Conservation (phyloP, 35 echinoderm and acorn worm genomes). For the Ptychodera flava region DNA sequence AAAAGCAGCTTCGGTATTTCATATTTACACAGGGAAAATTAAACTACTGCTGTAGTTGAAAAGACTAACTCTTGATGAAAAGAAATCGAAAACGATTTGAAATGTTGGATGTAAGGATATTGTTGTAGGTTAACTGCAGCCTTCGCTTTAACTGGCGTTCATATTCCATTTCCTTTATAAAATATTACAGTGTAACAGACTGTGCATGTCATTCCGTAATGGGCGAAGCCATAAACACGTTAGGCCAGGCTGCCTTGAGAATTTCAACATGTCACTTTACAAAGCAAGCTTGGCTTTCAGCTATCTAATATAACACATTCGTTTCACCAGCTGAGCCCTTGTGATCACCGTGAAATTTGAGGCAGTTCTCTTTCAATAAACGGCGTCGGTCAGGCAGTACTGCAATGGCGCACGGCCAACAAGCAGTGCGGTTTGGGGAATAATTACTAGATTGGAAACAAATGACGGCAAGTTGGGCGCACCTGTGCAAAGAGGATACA, state of each 20-base stretch:
- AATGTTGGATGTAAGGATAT: no score
- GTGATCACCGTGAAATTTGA: neutral
- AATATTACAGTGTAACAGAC: no score
- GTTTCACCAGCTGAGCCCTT: neutral
- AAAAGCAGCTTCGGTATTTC: no score
- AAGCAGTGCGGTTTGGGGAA: neutral
- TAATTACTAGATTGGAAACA: neutral
- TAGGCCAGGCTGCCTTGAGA: neutral
- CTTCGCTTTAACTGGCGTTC: no score
- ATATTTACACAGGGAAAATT: no score
- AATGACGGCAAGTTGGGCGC: neutral
- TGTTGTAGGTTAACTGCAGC: no score
- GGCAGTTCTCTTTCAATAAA: neutral
- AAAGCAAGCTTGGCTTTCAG: neutral
- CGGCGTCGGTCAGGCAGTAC: neutral
- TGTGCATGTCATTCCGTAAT: no score
- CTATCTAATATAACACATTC: neutral
- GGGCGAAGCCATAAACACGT: conserved; percentile 1
- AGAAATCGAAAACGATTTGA: no score
- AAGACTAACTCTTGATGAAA: no score
- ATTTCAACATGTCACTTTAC: neutral
- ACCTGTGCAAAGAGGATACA: neutral
- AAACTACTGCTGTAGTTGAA: no score
- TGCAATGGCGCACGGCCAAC: neutral
- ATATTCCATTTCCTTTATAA: no score